These are phyloP conservation scores for Umimayanthus chanpuru DNA, from an alignment of 92 coral and sea anemone species.

Conservation along the genomic window DNA sequence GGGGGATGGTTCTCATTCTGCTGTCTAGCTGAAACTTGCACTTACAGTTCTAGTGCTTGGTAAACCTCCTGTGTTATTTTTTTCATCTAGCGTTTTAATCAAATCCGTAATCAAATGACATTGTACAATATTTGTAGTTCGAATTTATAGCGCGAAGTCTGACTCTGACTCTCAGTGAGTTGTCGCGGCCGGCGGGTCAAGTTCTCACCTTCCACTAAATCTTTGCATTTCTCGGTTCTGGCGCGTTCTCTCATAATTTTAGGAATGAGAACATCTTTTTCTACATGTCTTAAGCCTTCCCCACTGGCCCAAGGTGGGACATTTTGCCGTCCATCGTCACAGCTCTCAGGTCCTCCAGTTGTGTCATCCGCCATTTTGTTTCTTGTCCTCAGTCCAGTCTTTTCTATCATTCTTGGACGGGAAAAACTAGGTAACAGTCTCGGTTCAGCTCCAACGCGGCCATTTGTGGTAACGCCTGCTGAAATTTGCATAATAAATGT, in stretches of 20 bases:
- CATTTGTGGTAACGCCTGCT: slow-evolving; percentile 20
- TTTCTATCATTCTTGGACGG: not conserved
- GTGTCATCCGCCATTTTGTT: slow-evolving; percentile 64
- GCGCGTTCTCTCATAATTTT: slow-evolving; percentile 91
- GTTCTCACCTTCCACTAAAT: slow-evolving; percentile 75
- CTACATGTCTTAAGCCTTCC: slow-evolving; percentile 78
- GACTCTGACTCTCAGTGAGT: no score
- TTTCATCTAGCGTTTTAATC: no score
- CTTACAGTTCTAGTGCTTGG: no score
- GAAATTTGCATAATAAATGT: not conserved
- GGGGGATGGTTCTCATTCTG: no score
- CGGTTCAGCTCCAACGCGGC: not conserved
- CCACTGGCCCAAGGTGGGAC: slow-evolving; percentile 94
- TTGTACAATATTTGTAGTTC: no score
- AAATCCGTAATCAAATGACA: no score
- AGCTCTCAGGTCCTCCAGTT: not conserved
- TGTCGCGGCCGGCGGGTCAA: no score
- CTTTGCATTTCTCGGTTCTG: slow-evolving; percentile 75
- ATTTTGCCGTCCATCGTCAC: slow-evolving; percentile 10
- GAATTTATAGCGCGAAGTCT: no score
- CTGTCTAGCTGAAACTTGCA: no score
- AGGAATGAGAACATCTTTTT: slow-evolving; percentile 93
- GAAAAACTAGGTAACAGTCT: not conserved
- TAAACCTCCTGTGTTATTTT: no score
- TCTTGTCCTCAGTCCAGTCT: slow-evolving; percentile 34